Base-by-base conservation (phyloP, 2,797 vertebrate species). In the Pampus argenteus region DNA sequence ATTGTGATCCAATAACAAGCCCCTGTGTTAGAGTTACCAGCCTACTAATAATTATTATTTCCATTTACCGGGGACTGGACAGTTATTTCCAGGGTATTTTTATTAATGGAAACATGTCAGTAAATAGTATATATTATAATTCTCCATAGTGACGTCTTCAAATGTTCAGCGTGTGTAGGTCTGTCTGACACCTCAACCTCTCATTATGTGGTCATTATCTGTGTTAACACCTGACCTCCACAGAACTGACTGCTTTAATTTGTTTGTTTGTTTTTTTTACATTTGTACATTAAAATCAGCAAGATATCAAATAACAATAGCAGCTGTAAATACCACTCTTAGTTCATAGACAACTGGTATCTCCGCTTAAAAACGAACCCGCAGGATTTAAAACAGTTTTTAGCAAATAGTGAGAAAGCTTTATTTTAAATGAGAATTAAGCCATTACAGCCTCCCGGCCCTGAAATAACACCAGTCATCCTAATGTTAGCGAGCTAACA, bases 401-500 rank as follows among this genome's bases (percentile, higher is more conserved):
- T 13, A 0, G 0, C 8, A 49, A 0, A 34, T 4, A 23, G 10
- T 14, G 14, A 31, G 14, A 22, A 44, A 44, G 40, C 40, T 44
- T 3, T 2, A 1, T 3, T 28, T 11, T 0, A 18, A 11, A 3
- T 22, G 29, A 6, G 5, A 10, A 48, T 42, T n/a, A 26, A 56
- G 36, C 34, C 3, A 18, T 1, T 54, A 7, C 5, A 2, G 7
- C 0, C 8, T 4, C 7, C 49, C 1, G 48, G 74, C 42, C 71
- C 50, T 31, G 49, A 75, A 17, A 23, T 8, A 38, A 52, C 20
- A 9, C 34, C 54, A 54, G 52, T 74, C 6, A 57, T 44, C 26
- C 26, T 28, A 18, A 10, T 40, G 50, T 68, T 79, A 81, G 76
- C 85, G 52, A 25, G 64, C 44, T 42, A 7, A 9, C 56, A 54